These are phyloP conservation scores for Catamblyrhynchus diadema DNA, from an alignment of 2,797 vertebrate genomes.

Conservation along the genomic window DNA sequence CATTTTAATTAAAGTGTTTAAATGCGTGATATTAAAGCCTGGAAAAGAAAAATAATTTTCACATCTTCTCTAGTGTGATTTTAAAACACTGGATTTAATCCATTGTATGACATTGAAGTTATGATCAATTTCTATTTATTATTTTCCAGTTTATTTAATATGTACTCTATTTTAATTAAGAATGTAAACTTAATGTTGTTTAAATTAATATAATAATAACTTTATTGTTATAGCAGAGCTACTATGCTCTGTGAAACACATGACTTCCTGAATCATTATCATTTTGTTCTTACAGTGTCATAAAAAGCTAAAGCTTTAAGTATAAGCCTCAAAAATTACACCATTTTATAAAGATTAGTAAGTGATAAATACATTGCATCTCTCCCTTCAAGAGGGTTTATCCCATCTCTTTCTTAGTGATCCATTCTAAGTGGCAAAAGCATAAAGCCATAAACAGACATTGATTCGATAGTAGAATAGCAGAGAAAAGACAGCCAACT, in stretches of 20 bases:
- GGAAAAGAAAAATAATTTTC: conserved; percentile 35
- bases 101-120: background rate
- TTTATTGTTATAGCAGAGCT: background rate
- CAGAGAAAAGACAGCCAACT: background rate
- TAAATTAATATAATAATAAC: background rate
- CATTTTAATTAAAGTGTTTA: conserved; percentile 62
- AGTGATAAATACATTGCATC: background rate
- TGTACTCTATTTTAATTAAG: conserved; percentile 7
- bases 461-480: background rate
- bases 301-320: background rate
- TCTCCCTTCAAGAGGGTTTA: background rate
- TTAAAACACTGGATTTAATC: conserved; percentile 2
- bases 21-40: conserved; percentile 23
- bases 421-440: background rate
- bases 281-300: background rate
- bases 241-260: background rate
- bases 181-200: background rate
- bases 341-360: background rate
- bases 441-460: background rate
- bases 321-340: background rate
- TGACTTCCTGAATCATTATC: background rate
- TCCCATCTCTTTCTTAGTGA: background rate
- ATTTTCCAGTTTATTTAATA: conserved; percentile 1
- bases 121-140: background rate
- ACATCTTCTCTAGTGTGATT: background rate